Percentiles rank a stretch among this genome's conserved stretches.
Conservation (phyloP, 2,113 vertebrate genomes). For the Erinaceus europaeus region DNA sequence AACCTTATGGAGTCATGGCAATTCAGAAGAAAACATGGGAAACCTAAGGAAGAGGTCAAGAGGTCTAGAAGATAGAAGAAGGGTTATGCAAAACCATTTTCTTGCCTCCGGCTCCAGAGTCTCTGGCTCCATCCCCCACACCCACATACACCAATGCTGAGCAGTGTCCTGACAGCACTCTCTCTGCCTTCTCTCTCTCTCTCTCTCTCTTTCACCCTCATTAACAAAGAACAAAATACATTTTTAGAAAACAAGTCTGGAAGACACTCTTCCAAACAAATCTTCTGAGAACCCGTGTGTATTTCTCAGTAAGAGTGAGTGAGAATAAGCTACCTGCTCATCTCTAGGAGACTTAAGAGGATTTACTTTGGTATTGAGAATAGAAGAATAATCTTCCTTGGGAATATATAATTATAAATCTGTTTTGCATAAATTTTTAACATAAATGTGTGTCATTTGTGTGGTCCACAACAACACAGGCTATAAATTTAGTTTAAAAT, state of each 20-base stretch:
- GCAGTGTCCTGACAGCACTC: too few species aligned
- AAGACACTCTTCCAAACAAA: neutral
- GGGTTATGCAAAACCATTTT: too few species aligned
- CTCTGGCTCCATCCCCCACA: too few species aligned
- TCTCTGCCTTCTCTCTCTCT: too few species aligned
- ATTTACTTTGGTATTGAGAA: neutral
- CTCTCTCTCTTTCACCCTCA: too few species aligned
- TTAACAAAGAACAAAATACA: too few species aligned
- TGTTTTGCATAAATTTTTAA: neutral
- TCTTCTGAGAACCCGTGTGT: neutral
- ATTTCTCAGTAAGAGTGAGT: neutral
- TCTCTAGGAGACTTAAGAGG: neutral
- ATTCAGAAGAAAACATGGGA: neutral
- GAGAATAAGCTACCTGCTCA: neutral
- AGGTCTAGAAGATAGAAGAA: neutral
- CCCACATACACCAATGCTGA: too few species aligned
- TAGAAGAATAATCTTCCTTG: neutral
- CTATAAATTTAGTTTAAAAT: conserved; percentile 19
- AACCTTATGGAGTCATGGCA: neutral
- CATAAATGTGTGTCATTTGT: neutral
- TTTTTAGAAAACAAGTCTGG: too few species aligned
- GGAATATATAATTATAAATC: neutral
- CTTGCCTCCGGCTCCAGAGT: too few species aligned
- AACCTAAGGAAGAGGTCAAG: neutral
- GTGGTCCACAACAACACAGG: neutral